phyloP scores from a whole-genome alignment of 2,797 vertebrate genomes.

The Leucoraja ocellata region DNA sequence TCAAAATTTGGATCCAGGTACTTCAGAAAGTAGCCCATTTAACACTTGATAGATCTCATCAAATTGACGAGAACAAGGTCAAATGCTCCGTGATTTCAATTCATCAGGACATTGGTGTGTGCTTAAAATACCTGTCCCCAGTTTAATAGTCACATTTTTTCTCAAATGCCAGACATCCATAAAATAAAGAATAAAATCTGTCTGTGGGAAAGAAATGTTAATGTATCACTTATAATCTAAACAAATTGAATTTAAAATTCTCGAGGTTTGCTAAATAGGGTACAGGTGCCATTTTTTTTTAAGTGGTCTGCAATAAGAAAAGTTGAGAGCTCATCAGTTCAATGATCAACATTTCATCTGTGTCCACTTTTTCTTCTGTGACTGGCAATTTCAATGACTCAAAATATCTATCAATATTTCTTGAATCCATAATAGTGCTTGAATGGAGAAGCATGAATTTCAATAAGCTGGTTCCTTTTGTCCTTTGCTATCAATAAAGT shows the following conservation, averaged over 20 bases:
- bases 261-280: background rate
- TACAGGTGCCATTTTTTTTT: background rate
- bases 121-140: background rate
- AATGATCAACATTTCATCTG: background rate
- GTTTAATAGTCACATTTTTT: background rate
- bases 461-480: background rate
- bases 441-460: background rate
- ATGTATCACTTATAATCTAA: background rate
- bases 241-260: background rate
- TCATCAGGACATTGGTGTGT: background rate
- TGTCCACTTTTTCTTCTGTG: background rate
- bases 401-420: background rate
- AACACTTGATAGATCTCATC: background rate
- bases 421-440: constrained; percentile 18
- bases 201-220: background rate
- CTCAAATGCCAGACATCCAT: background rate
- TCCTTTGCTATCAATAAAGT: background rate
- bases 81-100: background rate
- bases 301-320: background rate
- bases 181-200: constrained; percentile 18
- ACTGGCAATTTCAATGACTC: background rate
- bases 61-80: background rate
- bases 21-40: background rate
- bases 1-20: background rate
- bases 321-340: background rate